A percentile compares a stretch with the other conserved stretches of the same genome.
Evolutionary conservation across 2,888 invertebrate species (phyloP).

Genomic region (Eupithecia subfuscata): DNA sequence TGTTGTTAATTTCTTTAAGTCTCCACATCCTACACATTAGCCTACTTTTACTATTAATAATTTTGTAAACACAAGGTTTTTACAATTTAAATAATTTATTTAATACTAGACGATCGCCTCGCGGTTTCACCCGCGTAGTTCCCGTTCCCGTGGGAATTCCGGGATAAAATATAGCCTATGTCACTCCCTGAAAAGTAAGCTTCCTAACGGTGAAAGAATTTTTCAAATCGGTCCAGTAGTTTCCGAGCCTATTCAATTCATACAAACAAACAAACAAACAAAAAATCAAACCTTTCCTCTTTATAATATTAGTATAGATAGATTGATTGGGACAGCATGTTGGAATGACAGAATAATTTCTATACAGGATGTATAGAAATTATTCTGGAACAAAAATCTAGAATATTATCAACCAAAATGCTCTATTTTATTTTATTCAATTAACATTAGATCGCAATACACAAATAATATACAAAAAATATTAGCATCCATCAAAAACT

Average conservation of each 20-base stretch:
- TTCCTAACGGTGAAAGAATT: too few relatives aligned
- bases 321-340: not conserved
- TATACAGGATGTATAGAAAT: too few relatives aligned
- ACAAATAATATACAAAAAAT: conserved; percentile 43
- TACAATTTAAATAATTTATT: not conserved
- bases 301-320: too few relatives aligned
- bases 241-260: too few relatives aligned
- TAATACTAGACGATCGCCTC: too few relatives aligned
- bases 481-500: not conserved
- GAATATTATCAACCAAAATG: conserved; percentile 36
- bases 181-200: too few relatives aligned
- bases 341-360: conserved; percentile 5
- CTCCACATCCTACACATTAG: conserved; percentile 6
- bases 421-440: conserved; percentile 50
- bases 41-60: conserved; percentile 4
- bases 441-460: conserved; percentile 42
- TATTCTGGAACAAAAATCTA: conserved; percentile 22
- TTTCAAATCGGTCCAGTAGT: too few relatives aligned
- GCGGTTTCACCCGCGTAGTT: too few relatives aligned
- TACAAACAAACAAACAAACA: too few relatives aligned
- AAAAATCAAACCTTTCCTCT: too few relatives aligned
- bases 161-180: too few relatives aligned
- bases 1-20: not conserved
- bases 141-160: too few relatives aligned
- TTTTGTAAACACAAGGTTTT: not conserved